Evolutionary conservation across 2,113 vertebrate species (phyloP).

Genomic region (Myanophis thanlyinensis): DNA sequence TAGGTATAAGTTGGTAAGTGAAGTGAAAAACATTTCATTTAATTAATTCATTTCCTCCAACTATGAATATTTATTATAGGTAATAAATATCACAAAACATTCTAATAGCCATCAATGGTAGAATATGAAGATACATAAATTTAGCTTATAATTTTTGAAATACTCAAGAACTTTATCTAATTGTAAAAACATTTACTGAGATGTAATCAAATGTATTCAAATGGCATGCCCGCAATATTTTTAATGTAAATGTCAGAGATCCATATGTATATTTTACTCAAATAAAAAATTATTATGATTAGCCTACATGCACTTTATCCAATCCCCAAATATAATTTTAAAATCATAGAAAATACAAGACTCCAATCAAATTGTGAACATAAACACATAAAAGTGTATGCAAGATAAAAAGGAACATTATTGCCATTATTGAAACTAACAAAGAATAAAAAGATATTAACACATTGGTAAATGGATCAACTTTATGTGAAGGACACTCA

Average conservation of each 20-base stretch:
- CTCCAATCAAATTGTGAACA: background rate
- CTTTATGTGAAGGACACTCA: conserved; percentile 77
- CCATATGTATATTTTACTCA: background rate
- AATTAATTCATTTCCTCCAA: background rate
- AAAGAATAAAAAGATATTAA: background rate
- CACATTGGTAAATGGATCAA: background rate
- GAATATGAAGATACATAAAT: background rate
- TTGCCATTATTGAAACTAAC: background rate
- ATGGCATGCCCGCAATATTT: background rate
- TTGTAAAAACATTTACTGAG: background rate
- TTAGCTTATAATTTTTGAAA: background rate
- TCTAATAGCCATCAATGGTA: background rate
- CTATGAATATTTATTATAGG: background rate
- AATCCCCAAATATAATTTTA: background rate
- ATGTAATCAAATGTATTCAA: background rate
- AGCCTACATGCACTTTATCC: background rate
- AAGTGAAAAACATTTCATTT: background rate
- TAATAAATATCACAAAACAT: background rate
- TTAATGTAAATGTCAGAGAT: background rate
- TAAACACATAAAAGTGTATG: background rate
- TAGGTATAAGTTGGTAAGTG: background rate
- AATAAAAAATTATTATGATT: background rate
- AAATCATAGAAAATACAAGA: background rate
- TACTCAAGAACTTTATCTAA: background rate
- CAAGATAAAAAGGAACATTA: background rate